phyloP scores from a whole-genome alignment of 1,140 invertebrate species.

The Bombyx mandarina region DNA sequence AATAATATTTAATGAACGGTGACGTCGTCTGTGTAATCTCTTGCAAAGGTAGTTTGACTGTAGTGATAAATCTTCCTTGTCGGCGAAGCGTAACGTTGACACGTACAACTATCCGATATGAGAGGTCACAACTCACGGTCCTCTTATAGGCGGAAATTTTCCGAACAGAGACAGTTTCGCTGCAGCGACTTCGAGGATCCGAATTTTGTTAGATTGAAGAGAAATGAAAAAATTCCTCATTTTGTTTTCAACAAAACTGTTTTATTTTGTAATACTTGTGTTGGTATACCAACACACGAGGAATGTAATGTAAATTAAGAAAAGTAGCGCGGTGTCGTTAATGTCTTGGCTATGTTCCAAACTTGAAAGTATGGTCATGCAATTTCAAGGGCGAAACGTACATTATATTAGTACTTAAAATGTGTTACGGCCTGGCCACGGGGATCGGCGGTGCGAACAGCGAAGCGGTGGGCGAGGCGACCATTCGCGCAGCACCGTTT shows the following conservation, averaged over 20 bases:
- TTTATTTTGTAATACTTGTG: too few species aligned
- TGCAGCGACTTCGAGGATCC: too few species aligned
- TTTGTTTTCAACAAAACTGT: too few species aligned
- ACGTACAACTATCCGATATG: constrained; percentile 9
- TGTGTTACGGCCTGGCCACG: too few species aligned
- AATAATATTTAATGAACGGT: constrained; percentile 18
- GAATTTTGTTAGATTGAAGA: too few species aligned
- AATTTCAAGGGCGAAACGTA: constrained; percentile 38
- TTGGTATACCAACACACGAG: constrained; percentile 10
- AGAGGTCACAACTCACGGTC: constrained; percentile 7
- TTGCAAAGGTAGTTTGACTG: constrained; percentile 13
- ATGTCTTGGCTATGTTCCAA: constrained; percentile 46
- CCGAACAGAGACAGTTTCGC: too few species aligned
- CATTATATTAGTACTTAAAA: too few species aligned
- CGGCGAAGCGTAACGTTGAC: constrained; percentile 12
- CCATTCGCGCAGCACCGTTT: too few species aligned
- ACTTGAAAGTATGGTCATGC: constrained; percentile 26
- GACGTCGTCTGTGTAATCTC: constrained; percentile 12
- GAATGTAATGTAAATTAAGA: constrained; percentile 34
- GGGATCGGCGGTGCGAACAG: too few species aligned
- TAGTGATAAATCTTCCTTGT: constrained; percentile 13
- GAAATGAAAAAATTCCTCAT: too few species aligned
- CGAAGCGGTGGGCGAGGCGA: too few species aligned
- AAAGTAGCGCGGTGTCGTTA: constrained; percentile 38
- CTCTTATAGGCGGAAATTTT: too few species aligned